Evolutionary conservation across 1,140 invertebrate genomes (phyloP).

Genomic region (Caenorhabditis latens): DNA sequence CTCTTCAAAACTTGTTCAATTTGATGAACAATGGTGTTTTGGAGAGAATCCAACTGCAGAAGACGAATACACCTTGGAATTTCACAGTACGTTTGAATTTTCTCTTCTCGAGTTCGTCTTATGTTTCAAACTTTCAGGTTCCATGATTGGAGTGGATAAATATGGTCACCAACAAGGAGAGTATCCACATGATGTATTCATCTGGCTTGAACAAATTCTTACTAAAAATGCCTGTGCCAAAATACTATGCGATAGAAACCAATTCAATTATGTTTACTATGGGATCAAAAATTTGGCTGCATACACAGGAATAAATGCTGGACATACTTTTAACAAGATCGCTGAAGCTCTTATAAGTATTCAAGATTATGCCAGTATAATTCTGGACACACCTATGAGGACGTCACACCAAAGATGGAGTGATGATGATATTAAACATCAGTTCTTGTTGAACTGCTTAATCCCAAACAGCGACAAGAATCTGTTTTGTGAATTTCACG

Average conservation of each 20-base stretch:
- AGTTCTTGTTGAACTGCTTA: neutral
- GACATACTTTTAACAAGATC: no score
- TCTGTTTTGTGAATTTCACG: neutral
- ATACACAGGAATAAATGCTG: neutral
- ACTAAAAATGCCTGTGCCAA: neutral
- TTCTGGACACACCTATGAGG: neutral
- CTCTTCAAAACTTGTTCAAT: neutral
- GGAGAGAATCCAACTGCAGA: neutral
- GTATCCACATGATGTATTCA: neutral
- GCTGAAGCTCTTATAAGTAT: neutral
- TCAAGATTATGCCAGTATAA: neutral
- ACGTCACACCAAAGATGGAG: neutral
- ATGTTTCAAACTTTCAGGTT: neutral
- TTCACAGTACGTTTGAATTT: no score
- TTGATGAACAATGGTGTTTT: neutral
- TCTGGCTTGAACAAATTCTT: neutral
- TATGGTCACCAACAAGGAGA: neutral
- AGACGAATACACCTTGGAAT: neutral
- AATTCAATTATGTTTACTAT: neutral
- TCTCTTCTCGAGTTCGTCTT: no score
- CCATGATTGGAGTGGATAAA: neutral
- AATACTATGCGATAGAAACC: neutral
- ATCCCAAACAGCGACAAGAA: neutral
- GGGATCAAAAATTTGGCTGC: neutral
- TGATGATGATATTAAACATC: neutral